Percentiles rank a stretch among this genome's conserved stretches.
These are phyloP conservation scores for Calvadosia cruxmelitensis DNA, from an alignment of 30 jellyfish, hydroid and myxozoan genomes.

Conservation along the genomic window DNA sequence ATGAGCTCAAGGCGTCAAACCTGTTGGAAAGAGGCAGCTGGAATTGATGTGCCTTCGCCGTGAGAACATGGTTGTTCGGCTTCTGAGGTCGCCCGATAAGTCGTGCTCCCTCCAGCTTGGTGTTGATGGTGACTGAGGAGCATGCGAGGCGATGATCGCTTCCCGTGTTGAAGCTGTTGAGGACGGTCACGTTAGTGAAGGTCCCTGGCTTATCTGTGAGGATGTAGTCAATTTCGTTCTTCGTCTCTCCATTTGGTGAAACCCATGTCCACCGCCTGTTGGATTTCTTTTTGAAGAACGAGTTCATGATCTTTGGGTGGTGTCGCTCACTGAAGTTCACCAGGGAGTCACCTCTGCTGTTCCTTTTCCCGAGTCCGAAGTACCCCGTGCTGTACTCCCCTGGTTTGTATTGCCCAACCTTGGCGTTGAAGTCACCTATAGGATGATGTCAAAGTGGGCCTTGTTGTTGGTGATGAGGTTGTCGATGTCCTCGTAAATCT, in stretches of 20 bases:
- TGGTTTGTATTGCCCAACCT: conserved; percentile 38
- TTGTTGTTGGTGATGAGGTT: conserved; percentile 26
- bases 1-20: conserved; percentile 11
- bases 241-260: conserved; percentile 4
- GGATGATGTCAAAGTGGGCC: conserved; percentile 16
- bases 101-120: conserved; percentile 22
- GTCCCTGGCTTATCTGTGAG: conserved; percentile 5
- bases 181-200: conserved; percentile 4
- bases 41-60: conserved; percentile 17
- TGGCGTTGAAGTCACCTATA: conserved; percentile 19
- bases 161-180: conserved; percentile 25
- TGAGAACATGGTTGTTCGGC: conserved; percentile 18
- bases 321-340: conserved; percentile 19
- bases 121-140: no score
- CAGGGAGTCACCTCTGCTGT: conserved; percentile 32
- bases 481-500: conserved; percentile 14
- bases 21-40: conserved; percentile 29
- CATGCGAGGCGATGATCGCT: conserved; percentile 29
- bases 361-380: conserved; percentile 38
- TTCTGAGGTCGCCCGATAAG: no score
- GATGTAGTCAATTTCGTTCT: conserved; percentile 29
- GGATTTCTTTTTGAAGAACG: no score
- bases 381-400: conserved; percentile 31
- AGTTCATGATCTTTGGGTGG: conserved; percentile 11
- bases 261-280: conserved; percentile 25